A percentile compares a stretch with the other conserved stretches of the same genome.
phyloP scores from a whole-genome alignment of 2,797 vertebrate species.

The Rhinichthys osculus region DNA sequence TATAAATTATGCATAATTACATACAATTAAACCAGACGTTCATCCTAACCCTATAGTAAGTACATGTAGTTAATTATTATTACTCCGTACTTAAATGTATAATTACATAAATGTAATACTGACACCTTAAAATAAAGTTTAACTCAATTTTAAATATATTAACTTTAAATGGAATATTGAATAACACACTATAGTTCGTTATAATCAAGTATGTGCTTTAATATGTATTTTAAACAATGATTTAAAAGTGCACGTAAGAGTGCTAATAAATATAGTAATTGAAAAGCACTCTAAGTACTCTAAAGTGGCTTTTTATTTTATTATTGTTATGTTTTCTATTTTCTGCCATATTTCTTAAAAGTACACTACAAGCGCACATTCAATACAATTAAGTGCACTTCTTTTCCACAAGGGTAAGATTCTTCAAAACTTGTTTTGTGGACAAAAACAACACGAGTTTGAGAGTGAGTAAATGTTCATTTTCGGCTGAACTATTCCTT shows the following conservation, averaged over 20 bases:
- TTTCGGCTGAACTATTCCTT: conserved; percentile 15
- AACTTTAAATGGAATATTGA: neutral
- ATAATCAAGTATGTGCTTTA: neutral
- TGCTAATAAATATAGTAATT: neutral
- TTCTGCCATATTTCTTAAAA: neutral
- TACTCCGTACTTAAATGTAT: no score
- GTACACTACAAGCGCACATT: neutral
- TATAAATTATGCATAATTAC: no score
- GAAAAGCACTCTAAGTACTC: neutral
- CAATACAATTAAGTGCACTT: neutral
- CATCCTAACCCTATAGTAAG: no score
- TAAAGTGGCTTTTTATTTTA: neutral
- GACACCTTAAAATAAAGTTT: no score
- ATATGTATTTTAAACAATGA: neutral
- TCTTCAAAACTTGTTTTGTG: neutral
- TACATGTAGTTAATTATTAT: no score
- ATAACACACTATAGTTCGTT: neutral
- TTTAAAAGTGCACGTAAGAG: neutral
- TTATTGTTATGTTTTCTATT: neutral
- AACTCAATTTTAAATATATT: neutral
- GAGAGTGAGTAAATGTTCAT: neutral
- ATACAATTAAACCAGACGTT: no score
- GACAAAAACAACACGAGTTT: neutral
- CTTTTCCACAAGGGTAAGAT: neutral
- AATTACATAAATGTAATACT: no score